Evolutionary conservation across 2,797 vertebrate genomes (phyloP), one percentile per base, ranked within the genome.

Genomic region (Pangasius larnaudii): DNA sequence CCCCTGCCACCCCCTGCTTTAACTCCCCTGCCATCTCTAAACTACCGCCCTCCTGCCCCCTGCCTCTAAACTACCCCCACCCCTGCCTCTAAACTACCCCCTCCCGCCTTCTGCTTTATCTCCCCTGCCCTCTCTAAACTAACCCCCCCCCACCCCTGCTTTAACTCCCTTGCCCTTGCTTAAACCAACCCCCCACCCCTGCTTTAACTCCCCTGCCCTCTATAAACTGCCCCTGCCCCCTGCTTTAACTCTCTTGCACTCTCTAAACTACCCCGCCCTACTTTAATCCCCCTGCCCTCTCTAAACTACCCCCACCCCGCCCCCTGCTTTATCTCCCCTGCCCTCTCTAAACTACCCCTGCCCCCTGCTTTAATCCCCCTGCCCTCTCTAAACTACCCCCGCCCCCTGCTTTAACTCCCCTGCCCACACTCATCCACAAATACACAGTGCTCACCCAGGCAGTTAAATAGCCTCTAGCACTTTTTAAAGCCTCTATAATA

Each of bases 91-190:
- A 11, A 42, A 30, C 46, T 51, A 16, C 46, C 27, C 74, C 13
- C 71, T 0, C 10, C 36, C 7, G 0, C 14, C 5, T 16, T 1
- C 16, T 7, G 14, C 14, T 53, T 18, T 6, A 49, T 0, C 11
- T 46, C 71, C 13, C 27, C 74, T n/a, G 5, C 5, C 42, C 27
- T 9, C 27, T 53, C 16, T 78, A 78, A 19, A 30, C 49, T 18
- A n/a, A 7, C 69, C 10, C 13, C 14, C 36, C 18, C 19, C 36
- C 39, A 5, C 0, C 58, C 42, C 24, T 49, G 30, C 33, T 71
- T 36, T 71, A 71, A 3, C 1, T 42, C 18, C 69, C 19, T 3
- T 24, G 16, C 16, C 13, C 10, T 13, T 1, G 14, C 42, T 49
- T n/a, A 75, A 49, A 13, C 72, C 14, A 39, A 5, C 36, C 71